A percentile compares a stretch with the other conserved stretches of the same genome.
Evolutionary conservation across 2,113 vertebrate genomes (phyloP).

Genomic region (Phylloscopus whistleri): DNA sequence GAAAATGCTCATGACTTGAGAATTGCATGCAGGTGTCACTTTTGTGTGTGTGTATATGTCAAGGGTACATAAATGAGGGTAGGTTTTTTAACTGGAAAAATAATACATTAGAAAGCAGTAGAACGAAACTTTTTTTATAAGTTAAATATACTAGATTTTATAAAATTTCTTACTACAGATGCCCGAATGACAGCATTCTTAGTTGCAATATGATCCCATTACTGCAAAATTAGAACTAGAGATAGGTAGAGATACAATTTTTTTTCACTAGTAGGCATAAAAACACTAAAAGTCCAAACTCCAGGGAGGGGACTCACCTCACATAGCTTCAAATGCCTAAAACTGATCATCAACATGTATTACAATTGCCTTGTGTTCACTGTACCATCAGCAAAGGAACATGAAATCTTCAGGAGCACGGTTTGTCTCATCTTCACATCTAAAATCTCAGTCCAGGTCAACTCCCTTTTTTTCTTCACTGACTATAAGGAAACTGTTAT

Average conservation of each 20-base stretch:
- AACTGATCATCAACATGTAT: background rate
- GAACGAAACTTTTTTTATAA: background rate
- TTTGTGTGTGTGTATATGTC: background rate
- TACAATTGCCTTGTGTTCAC: background rate
- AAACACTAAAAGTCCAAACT: background rate
- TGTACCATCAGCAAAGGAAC: background rate
- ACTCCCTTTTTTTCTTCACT: background rate
- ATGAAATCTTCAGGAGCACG: background rate
- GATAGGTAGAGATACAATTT: background rate
- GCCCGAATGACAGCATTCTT: background rate
- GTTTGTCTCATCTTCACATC: background rate
- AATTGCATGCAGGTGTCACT: background rate
- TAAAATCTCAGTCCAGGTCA: background rate
- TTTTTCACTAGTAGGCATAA: background rate
- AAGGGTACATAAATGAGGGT: background rate
- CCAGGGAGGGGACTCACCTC: background rate
- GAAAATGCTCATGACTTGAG: background rate
- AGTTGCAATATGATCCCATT: background rate
- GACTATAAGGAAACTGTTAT: background rate
- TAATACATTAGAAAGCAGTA: background rate
- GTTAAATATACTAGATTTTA: background rate
- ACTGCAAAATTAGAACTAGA: background rate
- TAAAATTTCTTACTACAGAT: background rate
- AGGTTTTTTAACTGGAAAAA: background rate
- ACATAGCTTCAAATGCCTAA: rapidly evolving